These are phyloP conservation scores for Cercopithecus mona DNA, from an alignment of 2,113 vertebrate genomes.

Conservation along the genomic window DNA sequence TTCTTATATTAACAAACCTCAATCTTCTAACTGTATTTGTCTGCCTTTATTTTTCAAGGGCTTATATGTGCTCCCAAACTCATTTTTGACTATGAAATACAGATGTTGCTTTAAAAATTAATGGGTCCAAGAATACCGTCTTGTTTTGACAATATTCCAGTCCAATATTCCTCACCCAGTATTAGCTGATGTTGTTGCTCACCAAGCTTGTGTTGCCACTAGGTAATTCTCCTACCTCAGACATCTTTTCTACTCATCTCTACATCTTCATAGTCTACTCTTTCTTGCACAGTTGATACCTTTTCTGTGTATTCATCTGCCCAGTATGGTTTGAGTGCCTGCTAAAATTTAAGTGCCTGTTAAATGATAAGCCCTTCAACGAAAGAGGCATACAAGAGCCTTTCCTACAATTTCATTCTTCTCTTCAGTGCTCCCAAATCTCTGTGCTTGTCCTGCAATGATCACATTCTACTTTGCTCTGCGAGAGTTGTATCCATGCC, in stretches of 20 bases:
- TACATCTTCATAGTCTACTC: background rate
- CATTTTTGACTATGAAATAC: background rate
- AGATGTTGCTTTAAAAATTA: background rate
- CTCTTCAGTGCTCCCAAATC: background rate
- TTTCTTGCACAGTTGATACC: background rate
- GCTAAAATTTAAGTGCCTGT: background rate
- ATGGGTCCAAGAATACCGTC: background rate
- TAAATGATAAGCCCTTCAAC: background rate
- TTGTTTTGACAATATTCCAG: background rate
- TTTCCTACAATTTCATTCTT: background rate
- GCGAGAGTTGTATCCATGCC: rapidly evolving
- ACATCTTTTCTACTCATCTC: background rate
- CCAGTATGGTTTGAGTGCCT: background rate
- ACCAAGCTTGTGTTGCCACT: background rate
- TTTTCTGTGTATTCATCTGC: background rate
- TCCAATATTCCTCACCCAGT: background rate
- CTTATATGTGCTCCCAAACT: background rate
- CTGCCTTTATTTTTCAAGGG: background rate
- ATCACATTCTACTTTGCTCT: background rate
- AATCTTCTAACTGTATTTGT: background rate
- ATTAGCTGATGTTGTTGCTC: background rate
- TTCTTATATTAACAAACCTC: background rate
- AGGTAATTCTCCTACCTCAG: background rate
- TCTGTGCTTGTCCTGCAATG: background rate
- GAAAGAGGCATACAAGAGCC: background rate